A percentile compares a stretch with the other conserved stretches of the same genome.
Evolutionary conservation across 2,113 vertebrate species (phyloP).

Genomic region (Pleuronectes platessa): DNA sequence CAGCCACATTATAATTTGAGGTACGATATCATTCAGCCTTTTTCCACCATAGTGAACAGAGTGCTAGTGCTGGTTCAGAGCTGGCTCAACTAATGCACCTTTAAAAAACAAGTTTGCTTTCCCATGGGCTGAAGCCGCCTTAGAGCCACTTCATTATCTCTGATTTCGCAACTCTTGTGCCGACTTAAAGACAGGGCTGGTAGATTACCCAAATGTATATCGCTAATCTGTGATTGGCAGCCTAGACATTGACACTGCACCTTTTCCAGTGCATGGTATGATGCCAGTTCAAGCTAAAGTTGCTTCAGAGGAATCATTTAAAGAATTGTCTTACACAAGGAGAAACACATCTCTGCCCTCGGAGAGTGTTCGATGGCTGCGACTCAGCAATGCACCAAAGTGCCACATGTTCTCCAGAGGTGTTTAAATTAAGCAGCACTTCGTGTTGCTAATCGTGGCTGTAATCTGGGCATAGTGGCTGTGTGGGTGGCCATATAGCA

Average conservation of each 20-base stretch:
- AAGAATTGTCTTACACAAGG: slow-evolving; percentile 8
- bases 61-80: too few relatives aligned
- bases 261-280: neutral
- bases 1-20: neutral
- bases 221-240: too few relatives aligned
- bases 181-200: too few relatives aligned
- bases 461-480: slow-evolving; percentile 82
- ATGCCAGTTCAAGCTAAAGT: too few relatives aligned
- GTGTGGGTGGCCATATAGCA: slow-evolving; percentile 83
- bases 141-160: too few relatives aligned
- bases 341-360: slow-evolving; percentile 41
- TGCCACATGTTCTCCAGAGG: slow-evolving; percentile 81
- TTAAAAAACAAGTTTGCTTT: too few relatives aligned
- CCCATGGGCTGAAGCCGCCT: too few relatives aligned
- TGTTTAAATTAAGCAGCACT: slow-evolving; percentile 84
- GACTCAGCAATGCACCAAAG: slow-evolving; percentile 68
- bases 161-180: too few relatives aligned
- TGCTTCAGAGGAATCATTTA: neutral
- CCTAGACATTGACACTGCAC: neutral
- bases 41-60: too few relatives aligned
- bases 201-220: too few relatives aligned
- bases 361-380: slow-evolving; percentile 47
- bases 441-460: slow-evolving; percentile 80
- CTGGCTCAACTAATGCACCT: too few relatives aligned
- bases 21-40: neutral